Evolutionary conservation across 2,113 vertebrate species (phyloP), one percentile per base, ranked within the genome.

Genomic region (Anthoscopus minutus): DNA sequence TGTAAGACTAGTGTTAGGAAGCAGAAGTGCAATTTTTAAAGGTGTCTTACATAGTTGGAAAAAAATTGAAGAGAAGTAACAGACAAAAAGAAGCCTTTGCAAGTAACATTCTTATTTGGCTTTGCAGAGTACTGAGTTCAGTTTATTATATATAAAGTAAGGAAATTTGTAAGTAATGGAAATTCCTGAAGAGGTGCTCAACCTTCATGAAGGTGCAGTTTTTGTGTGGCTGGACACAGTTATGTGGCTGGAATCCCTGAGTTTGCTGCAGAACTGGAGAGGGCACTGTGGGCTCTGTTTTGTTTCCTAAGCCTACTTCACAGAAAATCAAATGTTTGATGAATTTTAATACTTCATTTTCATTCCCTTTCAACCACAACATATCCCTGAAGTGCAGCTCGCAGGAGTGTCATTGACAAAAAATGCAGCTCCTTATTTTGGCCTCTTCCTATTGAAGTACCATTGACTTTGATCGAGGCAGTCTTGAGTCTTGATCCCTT

Each of bases 231-330:
- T 79, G 83, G 77, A 57, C 50, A 31, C 24, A n/a, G 57, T 61
- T n/a, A 23, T 0, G 2, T 78, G 40, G 8, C 74, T 80, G 25
- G 35, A 56, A 83, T 95, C 79, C 76, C 37, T 3, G 18, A 56
- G 15, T 83, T 91, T 90, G 62, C 78, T 81, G 51, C 48, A 87
- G 66, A 96, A 94, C 93, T 97, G 86, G 95, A 97, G 94, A 96
- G 95, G 92, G 96, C 95, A 96, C 88, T 97, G 91, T 95, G 92
- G 78, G 78, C 91, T 95, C 79, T 97, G 35, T 94, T 96, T 95
- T 92, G 47, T 58, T 86, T 65, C 44, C 28, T 62, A 70, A 80
- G 40, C 44, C 45, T 57, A 27, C 42, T 83, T 72, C 58, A 77
- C 51, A 81, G 56, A 77, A 94, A 92, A 89, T 33, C 28, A 78